Conservation (phyloP, 2,888 invertebrate genomes). For the Agrotis exclamationis region DNA sequence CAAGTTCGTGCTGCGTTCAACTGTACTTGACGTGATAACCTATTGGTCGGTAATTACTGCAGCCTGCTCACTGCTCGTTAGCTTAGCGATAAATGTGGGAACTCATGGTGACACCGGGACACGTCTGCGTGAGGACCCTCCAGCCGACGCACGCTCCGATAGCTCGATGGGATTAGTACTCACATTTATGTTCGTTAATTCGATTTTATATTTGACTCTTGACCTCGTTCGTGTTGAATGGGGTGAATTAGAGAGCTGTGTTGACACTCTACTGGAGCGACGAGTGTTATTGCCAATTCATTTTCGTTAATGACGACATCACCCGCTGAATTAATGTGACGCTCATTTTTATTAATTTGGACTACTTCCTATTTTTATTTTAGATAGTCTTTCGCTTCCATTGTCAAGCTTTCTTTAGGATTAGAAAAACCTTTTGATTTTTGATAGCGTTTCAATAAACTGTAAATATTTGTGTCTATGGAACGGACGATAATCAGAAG, state of each 20-base stretch:
- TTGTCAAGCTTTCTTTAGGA: background rate
- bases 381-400: background rate
- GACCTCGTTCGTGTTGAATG: constrained; percentile 49
- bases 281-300: constrained; percentile 40
- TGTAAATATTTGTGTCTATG: no score
- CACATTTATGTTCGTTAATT: constrained; percentile 61
- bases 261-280: constrained; percentile 40
- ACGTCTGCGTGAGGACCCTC: constrained; percentile 58
- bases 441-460: background rate
- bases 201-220: constrained; percentile 58
- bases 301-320: constrained; percentile 32
- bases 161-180: constrained; percentile 60
- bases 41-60: constrained; percentile 63
- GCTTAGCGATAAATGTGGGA: constrained; percentile 60
- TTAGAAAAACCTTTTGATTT: background rate
- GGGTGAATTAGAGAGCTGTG: constrained; percentile 41
- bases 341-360: background rate
- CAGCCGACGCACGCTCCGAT: constrained; percentile 43
- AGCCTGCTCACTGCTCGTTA: constrained; percentile 50
- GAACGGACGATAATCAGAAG: no score
- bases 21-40: constrained; percentile 64
- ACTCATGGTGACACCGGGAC: constrained; percentile 61
- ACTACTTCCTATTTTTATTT: background rate
- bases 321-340: constrained; percentile 5
- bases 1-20: constrained; percentile 62